Evolutionary conservation across 2,113 vertebrate species (phyloP), one percentile per base, ranked within the genome.

Genomic region (Neomonachus schauinslandi): DNA sequence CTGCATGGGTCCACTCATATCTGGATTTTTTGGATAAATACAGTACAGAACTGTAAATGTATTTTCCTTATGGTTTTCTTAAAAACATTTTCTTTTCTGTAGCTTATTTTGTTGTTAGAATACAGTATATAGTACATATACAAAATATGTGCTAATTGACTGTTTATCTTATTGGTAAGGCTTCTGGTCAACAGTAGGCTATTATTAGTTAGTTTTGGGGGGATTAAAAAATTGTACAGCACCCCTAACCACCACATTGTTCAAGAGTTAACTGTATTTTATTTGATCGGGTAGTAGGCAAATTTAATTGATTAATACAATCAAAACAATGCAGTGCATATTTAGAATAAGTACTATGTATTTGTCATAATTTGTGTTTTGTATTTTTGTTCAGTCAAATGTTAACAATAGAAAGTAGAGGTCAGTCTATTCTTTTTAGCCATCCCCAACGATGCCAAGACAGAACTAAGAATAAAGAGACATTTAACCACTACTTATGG

Each of bases 301-400:
- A 96, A 93, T 81, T 95, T 91, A 84, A 67, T 74, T 24, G 22
- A 49, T 80, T 93, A 83, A 87, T 93, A 74, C 81, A 67, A 49
- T 82, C 46, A 63, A 80, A 85, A 57, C 31, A 84, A n/a, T 81
- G 4, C 9, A 69, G 28, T 49, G 12, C 55, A 7, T 76, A 39
- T 65, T 42, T 71, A 95, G 26, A 94, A n/a, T 59, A 82, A 79
- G n/a, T 36, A 63, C 24, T 61, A 31, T 61, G 22, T 77, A 33
- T 65, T 80, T 74, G 67, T 80, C 49, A 46, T 82, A 80, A 57
- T 92, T 83, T 79, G 33, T 92, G 18, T 49, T 89, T 86, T 92
- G 21, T 71, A 63, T 83, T 90, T 89, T 82, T 57, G 46, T 76
- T 87, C n/a, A 46, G 76, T 77, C 28, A 59, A 89, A 57, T 65